Evolutionary conservation across 2,113 vertebrate species (phyloP), one percentile per base, ranked within the genome.

Genomic region (Nettapus auritus): DNA sequence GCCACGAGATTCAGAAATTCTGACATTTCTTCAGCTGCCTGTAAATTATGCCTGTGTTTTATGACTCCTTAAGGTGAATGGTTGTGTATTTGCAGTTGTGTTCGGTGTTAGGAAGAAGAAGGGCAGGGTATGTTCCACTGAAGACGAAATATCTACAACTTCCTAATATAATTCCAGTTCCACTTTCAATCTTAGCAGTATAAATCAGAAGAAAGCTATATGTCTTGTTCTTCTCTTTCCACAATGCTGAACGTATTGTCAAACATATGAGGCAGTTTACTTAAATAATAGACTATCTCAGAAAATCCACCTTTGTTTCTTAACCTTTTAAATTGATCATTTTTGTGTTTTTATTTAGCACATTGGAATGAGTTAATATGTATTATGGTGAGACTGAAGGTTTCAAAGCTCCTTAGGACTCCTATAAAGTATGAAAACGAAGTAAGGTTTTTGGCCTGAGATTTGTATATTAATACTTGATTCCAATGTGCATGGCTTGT

Each of bases 111-210:
- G 75, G 36, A 62, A 93, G 88, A 86, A 87, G 86, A 96, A 89
- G 69, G 55, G 31, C 80, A 90, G 56, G 60, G 81, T 89, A 26
- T 70, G n/a, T 57, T 91, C 67, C 44, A 68, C 55, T 94, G 91
- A 92, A 73, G 77, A 62, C 70, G 56, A 92, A 82, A 16, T 20
- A 92, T 28, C 57, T 33, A 88, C 86, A 69, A 89, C 67, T 92
- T 90, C 75, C 55, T 81, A 88, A 87, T 71, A 95, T 83, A 94
- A 94, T 84, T 83, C 23, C 31, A 77, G 31, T 93, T 88, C 92
- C 33, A 17, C 34, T 95, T 96, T 76, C 53, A 73, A 53, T 83
- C 73, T 53, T 5, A 57, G 34, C 7, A 62, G 23, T 0, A 0
- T 86, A 83, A 77, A 42, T 88, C 85, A 82, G 86, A 14, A 95